Percentiles rank a stretch among this genome's conserved stretches.
Evolutionary conservation across 1,140 invertebrate species (phyloP).

Genomic region (Papilio machaon): DNA sequence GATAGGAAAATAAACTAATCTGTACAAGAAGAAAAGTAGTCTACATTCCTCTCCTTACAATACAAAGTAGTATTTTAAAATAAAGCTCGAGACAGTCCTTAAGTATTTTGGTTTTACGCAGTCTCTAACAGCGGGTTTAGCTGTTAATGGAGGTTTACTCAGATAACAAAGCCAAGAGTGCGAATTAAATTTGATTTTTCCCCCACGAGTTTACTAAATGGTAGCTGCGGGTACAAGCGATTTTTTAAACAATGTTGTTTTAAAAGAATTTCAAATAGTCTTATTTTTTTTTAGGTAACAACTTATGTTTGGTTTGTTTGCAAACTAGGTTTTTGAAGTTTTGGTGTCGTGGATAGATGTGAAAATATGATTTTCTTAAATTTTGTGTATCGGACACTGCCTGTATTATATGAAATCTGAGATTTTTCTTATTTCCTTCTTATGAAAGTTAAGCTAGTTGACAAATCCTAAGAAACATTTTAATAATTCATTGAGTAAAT

Average conservation of each 20-base stretch:
- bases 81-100: constrained; percentile 31
- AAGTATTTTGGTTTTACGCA: constrained; percentile 40
- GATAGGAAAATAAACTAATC: not conserved
- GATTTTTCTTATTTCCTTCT: too few relatives aligned
- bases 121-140: constrained; percentile 39
- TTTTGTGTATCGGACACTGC: too few relatives aligned
- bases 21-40: not conserved
- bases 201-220: constrained; percentile 20
- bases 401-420: too few relatives aligned
- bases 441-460: too few relatives aligned
- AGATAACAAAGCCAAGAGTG: constrained; percentile 34
- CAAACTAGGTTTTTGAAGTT: not conserved
- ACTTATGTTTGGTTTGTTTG: not conserved
- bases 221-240: not conserved
- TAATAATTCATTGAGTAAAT: too few relatives aligned
- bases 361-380: too few relatives aligned
- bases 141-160: constrained; percentile 38
- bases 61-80: constrained; percentile 26
- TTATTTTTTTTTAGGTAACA: not conserved
- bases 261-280: not conserved
- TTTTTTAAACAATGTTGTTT: not conserved
- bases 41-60: not conserved
- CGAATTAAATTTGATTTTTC: constrained; percentile 31
- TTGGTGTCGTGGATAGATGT: not conserved
- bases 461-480: too few relatives aligned